Conservation (phyloP, 2,888 invertebrate species). For the Xestia sexstrigata region DNA sequence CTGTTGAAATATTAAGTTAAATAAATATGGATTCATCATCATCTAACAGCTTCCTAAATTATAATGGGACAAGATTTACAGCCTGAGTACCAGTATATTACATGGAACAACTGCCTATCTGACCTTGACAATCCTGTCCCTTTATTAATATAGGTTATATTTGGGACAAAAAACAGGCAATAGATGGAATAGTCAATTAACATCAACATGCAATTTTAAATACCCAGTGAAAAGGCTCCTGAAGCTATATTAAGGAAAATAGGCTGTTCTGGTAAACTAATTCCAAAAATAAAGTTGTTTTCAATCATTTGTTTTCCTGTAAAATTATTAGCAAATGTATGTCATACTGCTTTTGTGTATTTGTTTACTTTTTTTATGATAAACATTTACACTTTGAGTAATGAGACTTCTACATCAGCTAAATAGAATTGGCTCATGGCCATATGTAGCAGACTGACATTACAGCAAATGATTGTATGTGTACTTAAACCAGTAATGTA, state of each 20-base stretch:
- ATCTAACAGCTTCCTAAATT: too few relatives aligned
- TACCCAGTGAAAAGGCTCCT: neutral
- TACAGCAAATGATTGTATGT: neutral
- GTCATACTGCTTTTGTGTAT: neutral
- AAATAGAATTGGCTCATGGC: conserved; percentile 28
- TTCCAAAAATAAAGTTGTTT: neutral
- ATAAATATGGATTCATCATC: neutral
- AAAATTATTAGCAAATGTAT: neutral
- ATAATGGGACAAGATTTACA: neutral
- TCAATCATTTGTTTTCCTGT: conserved; percentile 5
- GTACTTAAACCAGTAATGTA: neutral
- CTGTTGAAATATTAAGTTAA: conserved; percentile 74
- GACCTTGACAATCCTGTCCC: neutral
- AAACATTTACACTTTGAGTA: conserved; percentile 2
- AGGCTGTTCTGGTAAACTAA: neutral
- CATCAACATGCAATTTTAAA: neutral
- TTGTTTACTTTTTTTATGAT: neutral
- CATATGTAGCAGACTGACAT: neutral
- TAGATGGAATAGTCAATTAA: neutral
- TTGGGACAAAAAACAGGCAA: neutral
- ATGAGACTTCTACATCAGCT: neutral
- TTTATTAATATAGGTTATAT: neutral
- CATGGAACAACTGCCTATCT: neutral
- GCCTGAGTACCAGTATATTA: neutral
- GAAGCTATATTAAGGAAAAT: neutral